These are phyloP conservation scores for Ia io DNA, from an alignment of 2,113 vertebrate genomes.

Conservation along the genomic window DNA sequence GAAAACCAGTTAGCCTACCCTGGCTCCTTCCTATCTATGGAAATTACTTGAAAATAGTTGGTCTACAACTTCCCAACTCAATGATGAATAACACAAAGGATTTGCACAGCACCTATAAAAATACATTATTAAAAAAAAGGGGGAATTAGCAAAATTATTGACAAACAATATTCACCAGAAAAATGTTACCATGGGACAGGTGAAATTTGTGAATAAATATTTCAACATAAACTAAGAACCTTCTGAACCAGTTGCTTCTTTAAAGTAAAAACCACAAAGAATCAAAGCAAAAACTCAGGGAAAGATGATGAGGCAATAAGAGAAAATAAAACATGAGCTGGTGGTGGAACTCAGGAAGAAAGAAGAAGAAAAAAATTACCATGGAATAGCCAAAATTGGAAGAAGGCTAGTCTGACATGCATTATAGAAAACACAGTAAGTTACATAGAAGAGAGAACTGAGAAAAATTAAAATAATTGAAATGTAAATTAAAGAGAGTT, in stretches of 20 bases:
- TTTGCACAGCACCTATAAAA: not conserved
- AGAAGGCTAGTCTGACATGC: not conserved
- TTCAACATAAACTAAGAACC: not conserved
- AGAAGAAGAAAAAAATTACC: not conserved
- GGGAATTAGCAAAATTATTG: not conserved
- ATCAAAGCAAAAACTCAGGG: not conserved
- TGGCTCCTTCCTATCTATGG: not conserved
- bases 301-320: not conserved
- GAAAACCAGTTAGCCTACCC: not conserved
- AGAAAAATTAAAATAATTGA: not conserved
- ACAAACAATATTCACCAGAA: not conserved
- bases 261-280: not conserved
- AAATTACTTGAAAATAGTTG: not conserved
- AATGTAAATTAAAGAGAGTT: not conserved
- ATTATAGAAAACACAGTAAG: not conserved
- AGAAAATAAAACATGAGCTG: not conserved
- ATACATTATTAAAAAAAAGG: not conserved
- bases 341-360: not conserved
- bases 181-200: not conserved
- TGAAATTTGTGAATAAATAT: slow-evolving; percentile 1
- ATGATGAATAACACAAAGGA: not conserved
- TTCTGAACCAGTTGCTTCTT: not conserved
- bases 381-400: not conserved
- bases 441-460: not conserved
- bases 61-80: not conserved